These are phyloP conservation scores for Callospermophilus lateralis DNA, from an alignment of 2,113 vertebrate genomes.

Conservation along the genomic window DNA sequence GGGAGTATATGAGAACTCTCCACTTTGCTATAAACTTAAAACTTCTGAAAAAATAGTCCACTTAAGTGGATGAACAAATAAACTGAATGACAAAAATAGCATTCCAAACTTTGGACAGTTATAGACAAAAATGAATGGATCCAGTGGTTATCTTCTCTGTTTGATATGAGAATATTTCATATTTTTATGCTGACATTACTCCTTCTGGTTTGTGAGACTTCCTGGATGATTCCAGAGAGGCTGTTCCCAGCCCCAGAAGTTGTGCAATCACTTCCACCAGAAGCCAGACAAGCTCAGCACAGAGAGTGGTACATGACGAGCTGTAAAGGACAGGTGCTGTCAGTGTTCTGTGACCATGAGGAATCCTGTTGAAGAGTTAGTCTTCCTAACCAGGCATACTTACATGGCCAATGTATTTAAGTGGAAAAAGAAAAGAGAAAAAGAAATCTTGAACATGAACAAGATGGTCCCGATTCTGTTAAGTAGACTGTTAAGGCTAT, in stretches of 20 bases:
- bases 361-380: neutral
- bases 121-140: slow-evolving; percentile 4
- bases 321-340: neutral
- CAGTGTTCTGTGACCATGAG: neutral
- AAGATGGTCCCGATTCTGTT: neutral
- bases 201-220: neutral
- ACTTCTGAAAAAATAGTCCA: neutral
- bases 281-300: neutral
- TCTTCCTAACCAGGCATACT: neutral
- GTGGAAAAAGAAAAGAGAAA: neutral
- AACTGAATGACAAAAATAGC: neutral
- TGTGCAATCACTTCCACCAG: neutral
- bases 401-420: neutral
- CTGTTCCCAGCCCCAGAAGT: neutral
- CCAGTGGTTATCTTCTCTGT: neutral
- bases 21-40: slow-evolving; percentile 6
- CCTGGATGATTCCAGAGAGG: neutral
- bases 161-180: slow-evolving; percentile 8
- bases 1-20: neutral
- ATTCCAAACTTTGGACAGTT: neutral
- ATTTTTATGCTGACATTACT: slow-evolving; percentile 18
- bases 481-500: neutral
- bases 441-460: neutral
- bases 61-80: neutral
- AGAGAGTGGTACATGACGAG: neutral